These are phyloP conservation scores for Sminthurinus signatus DNA, from an alignment of 1,140 invertebrate genomes.

Conservation along the genomic window DNA sequence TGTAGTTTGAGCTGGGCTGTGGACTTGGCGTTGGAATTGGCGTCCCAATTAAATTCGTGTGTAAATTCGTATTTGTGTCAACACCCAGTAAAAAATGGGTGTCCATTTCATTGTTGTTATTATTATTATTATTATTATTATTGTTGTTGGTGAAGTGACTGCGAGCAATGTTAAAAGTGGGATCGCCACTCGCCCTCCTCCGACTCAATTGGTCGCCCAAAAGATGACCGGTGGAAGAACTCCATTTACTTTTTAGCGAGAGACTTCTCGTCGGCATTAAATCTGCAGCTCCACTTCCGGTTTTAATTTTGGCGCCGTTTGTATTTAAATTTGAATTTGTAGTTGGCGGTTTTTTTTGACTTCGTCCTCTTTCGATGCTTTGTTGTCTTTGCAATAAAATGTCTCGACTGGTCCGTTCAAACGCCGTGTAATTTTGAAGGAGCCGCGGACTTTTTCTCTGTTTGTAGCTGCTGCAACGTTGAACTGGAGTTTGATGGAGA, in stretches of 20 bases:
- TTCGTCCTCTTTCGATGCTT: not conserved
- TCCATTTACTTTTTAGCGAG: not conserved
- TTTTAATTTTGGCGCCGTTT: no score
- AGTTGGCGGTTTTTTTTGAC: not conserved
- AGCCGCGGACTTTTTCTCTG: no score
- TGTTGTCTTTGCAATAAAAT: not conserved
- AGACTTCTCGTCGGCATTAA: not conserved
- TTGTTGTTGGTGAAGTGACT: not conserved
- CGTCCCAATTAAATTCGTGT: not conserved
- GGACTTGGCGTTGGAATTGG: not conserved
- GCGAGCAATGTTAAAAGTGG: not conserved
- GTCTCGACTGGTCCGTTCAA: not conserved
- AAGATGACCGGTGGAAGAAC: not conserved
- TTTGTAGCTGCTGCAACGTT: no score
- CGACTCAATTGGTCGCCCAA: not conserved
- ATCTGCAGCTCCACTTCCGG: no score
- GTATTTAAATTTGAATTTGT: no score
- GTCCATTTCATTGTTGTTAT: not conserved
- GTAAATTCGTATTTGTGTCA: not conserved
- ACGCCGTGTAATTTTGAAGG: slow-evolving; percentile 3
- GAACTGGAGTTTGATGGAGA: no score
- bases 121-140: not conserved
- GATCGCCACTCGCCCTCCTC: not conserved
- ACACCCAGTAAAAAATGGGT: not conserved
- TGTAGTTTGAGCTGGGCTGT: slow-evolving; percentile 4